Evolutionary conservation across 2,797 vertebrate genomes (phyloP).

Genomic region (Liasis olivaceus): DNA sequence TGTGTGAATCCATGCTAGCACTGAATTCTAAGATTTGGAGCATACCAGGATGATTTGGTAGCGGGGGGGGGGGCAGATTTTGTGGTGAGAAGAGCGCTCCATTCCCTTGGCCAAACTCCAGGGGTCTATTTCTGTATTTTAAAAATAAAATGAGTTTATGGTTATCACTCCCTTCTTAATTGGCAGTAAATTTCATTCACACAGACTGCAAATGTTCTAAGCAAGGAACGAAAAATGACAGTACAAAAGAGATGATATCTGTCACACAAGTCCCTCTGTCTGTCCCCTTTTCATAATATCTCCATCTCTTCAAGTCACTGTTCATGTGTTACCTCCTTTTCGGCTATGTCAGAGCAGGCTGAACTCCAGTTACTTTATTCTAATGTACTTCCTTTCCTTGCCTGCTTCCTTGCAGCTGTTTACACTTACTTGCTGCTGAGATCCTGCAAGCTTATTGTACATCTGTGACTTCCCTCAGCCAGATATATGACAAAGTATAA

Average conservation of each 20-base stretch:
- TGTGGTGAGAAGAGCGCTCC: slow-evolving; percentile 28
- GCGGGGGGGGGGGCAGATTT: slow-evolving; percentile 41
- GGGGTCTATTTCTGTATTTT: slow-evolving; percentile 59
- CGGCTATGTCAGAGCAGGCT: neutral
- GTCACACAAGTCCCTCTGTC: neutral
- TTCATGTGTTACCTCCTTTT: neutral
- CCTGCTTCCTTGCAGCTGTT: neutral
- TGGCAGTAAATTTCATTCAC: slow-evolving; percentile 62
- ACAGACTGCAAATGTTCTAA: slow-evolving; percentile 50
- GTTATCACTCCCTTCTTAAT: slow-evolving; percentile 66
- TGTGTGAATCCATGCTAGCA: slow-evolving; percentile 56
- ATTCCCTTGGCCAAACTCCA: slow-evolving; percentile 46
- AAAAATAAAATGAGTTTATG: slow-evolving; percentile 62
- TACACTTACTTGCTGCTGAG: neutral
- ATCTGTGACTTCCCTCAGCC: neutral
- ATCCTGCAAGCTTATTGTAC: neutral
- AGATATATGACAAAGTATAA: slow-evolving; percentile 9
- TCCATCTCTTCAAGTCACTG: neutral
- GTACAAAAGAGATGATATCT: slow-evolving; percentile 18
- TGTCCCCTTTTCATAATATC: neutral
- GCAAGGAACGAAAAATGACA: slow-evolving; percentile 50
- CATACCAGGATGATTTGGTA: slow-evolving; percentile 45
- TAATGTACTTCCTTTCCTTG: neutral
- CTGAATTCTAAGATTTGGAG: slow-evolving; percentile 54
- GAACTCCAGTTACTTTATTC: neutral